Base-by-base conservation (phyloP, 2,888 invertebrate species). In the Oegoconia quadripuncta region DNA sequence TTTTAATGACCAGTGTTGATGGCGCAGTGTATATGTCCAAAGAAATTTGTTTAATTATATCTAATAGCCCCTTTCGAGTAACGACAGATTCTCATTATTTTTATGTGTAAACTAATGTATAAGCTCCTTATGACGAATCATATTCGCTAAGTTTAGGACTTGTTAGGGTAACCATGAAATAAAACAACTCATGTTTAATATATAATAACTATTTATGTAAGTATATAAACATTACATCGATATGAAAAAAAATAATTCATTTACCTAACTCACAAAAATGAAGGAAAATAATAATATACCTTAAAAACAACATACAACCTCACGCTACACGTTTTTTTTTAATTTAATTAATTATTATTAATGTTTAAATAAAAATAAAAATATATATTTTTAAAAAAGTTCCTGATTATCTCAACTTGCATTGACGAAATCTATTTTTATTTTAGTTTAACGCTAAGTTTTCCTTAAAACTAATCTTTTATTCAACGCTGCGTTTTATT, bases 141-240 rank as follows among this genome's bases (percentile, higher is more conserved):
- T n/a, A 3, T 9, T 3, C 11, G 8, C 3, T 7, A 27, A 11
- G 27, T 27, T 27, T n/a, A 23, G 9, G 23, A 8, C 9, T 23
- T 9, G 8, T 22, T 5, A 22, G 7, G 3, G 22, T 5, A 9
- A 22, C 8, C 2, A 22, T 9, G 7, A 59, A 83, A 83, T 83
- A 69, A 83, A 83, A 84, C 83, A 36, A 81, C 53, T 51, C 52
- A 71, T 75, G 42, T 79, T 55, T 64, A 83, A 82, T 84, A 84
- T 83, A 86, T 84, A 83, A 84, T 87, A 87, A 87, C 86, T 87
- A 87, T 87, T 81, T 84, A 86, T 83, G 78, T 84, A 86, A 81
- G 77, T 86, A 82, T 86, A 86, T 83, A 86, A 86, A 87, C 86
- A 82, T 83, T 81, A 86, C 83, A 86, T 82, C 67, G 70, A 84